These are phyloP conservation scores for Cladopsammia gracilis DNA, from an alignment of 64 coral and sea anemone genomes.

Conservation along the genomic window DNA sequence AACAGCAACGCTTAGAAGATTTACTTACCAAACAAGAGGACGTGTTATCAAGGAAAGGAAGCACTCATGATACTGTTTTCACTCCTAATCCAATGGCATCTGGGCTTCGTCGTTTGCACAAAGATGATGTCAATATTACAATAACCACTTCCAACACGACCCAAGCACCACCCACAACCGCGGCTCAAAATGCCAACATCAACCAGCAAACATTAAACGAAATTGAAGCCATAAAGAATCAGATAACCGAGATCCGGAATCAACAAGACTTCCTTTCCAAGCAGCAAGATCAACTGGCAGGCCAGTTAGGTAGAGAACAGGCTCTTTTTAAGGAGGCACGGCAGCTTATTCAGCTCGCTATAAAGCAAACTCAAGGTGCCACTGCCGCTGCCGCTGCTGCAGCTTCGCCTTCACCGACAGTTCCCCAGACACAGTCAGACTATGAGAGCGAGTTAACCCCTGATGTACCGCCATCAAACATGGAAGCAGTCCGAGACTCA, in stretches of 20 bases:
- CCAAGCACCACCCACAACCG: not conserved
- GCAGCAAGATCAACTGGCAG: not conserved
- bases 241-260: slow-evolving; percentile 2
- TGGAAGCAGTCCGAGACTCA: not conserved
- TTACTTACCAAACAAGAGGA: slow-evolving; percentile 16
- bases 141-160: slow-evolving; percentile 25
- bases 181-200: not conserved
- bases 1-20: slow-evolving; percentile 51
- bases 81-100: not conserved
- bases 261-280: slow-evolving; percentile 32
- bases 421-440: not conserved
- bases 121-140: slow-evolving; percentile 19
- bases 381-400: not conserved
- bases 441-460: not conserved
- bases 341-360: not conserved
- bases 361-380: not conserved
- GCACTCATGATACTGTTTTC: not conserved
- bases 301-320: not conserved
- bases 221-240: not conserved
- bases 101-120: not conserved
- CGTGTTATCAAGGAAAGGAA: not conserved
- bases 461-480: not conserved
- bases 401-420: not conserved
- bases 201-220: slow-evolving; percentile 1
- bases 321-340: not conserved